Conservation (phyloP, 2,113 vertebrate genomes). For the Calcarius ornatus region DNA sequence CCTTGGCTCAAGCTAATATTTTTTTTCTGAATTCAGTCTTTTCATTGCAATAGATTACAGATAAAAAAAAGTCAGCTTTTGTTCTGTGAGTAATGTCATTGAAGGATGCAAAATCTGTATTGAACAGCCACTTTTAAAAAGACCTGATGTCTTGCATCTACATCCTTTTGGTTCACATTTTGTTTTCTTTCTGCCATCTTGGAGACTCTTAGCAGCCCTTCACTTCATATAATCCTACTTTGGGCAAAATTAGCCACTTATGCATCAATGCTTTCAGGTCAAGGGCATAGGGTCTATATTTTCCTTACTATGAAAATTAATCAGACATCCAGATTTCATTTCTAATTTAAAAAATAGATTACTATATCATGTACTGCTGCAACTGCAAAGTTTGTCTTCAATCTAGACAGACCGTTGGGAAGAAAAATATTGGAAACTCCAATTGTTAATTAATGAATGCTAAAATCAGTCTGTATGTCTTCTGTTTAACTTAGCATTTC, state of each 20-base stretch:
- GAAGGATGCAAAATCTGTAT: neutral
- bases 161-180: neutral
- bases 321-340: neutral
- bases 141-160: neutral
- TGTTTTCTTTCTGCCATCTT: neutral
- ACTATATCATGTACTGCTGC: neutral
- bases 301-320: neutral
- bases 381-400: neutral
- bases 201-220: neutral
- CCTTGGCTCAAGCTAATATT: neutral
- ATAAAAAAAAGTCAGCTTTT: neutral
- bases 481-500: neutral
- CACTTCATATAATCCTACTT: neutral
- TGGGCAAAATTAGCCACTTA: neutral
- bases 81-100: neutral
- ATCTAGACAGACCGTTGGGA: neutral
- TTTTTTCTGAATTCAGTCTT: neutral
- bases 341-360: neutral
- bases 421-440: neutral
- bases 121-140: neutral
- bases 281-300: neutral
- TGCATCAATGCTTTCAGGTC: neutral
- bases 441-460: neutral
- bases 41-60: accelerated
- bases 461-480: neutral